These are phyloP conservation scores for Eulemur macaco DNA, from an alignment of 2,113 vertebrate genomes.

Conservation along the genomic window DNA sequence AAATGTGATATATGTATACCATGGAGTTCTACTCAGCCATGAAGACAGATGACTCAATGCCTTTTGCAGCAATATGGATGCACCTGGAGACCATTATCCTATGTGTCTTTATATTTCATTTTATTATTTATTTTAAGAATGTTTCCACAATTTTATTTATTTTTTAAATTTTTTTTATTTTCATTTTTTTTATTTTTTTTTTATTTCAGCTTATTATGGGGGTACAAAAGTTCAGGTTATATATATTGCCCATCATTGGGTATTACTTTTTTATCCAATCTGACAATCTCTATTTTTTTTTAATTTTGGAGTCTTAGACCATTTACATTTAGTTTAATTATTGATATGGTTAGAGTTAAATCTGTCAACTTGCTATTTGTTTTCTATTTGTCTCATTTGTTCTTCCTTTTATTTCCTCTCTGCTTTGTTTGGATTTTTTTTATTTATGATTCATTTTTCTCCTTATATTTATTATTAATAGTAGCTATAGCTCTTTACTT, in stretches of 20 bases:
- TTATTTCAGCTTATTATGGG: too few relatives aligned
- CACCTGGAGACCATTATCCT: too few relatives aligned
- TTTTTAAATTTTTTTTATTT: too few relatives aligned
- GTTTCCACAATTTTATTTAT: too few relatives aligned
- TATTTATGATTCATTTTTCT: background rate
- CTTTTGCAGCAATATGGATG: too few relatives aligned
- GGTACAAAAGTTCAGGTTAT: too few relatives aligned
- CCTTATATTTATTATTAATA: background rate
- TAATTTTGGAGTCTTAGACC: background rate
- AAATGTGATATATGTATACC: too few relatives aligned
- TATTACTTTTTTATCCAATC: background rate
- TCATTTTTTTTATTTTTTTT: too few relatives aligned
- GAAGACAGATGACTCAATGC: too few relatives aligned
- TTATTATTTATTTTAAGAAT: too few relatives aligned
- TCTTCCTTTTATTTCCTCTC: background rate
- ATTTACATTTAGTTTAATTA: background rate
- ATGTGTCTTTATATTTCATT: background rate
- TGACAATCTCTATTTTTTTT: background rate
- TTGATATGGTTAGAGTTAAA: background rate
- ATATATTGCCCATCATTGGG: background rate
- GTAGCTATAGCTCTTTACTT: background rate
- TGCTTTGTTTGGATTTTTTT: background rate
- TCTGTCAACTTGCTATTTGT: background rate
- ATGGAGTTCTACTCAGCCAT: too few relatives aligned
- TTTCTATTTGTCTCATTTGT: background rate